Base-by-base conservation (phyloP, 2,113 vertebrate genomes). In the Phainopepla nitens region DNA sequence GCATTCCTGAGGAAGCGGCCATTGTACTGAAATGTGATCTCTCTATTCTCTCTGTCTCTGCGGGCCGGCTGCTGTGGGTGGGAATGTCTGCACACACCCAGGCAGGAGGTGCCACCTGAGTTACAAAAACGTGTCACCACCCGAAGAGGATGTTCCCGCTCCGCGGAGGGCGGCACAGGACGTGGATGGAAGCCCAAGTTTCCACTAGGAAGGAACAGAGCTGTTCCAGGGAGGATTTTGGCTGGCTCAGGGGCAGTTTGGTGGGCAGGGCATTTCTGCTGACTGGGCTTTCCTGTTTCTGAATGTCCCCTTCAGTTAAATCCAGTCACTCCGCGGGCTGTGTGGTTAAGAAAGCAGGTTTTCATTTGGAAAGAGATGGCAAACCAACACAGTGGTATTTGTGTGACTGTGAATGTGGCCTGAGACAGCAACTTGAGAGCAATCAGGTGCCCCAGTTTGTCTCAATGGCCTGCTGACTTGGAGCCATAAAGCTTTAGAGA, bases 11-110 rank as follows among this genome's bases (percentile, higher is more conserved):
- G 84, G 84, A 80, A 75, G 82, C 13, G 0, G 56, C 90, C 92
- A 60, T 95, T 93, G 87, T 60, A 81, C 79, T 97, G 96, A 96
- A 96, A 97, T 86, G 82, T 33, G 90, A 96, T 96, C 96, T 85
- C 41, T 93, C 70, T 80, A 15, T 95, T 95, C 86, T 60, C 2
- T 64, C 66, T 36, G 87, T 80, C 51, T 85, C 73, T 72, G 16
- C 75, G 62, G 78, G 44, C 81, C 82, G 28, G 66, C 78, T 31
- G 10, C 20, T 23, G 54, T 47, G 68, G 29, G 60, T 27, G 51
- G 51, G 71, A 39, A 54, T 25, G 53, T 47, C 54, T 66, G 21
- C 36, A 24, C 77, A 42, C 49, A 39, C 21, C 56, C 27, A 6
- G 12, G 20, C 64, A 2, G 27, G 64, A 88, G 84, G 51, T 64